These are phyloP conservation scores for Neelides sp. DNA, from an alignment of 1,140 invertebrate species.

Conservation along the genomic window DNA sequence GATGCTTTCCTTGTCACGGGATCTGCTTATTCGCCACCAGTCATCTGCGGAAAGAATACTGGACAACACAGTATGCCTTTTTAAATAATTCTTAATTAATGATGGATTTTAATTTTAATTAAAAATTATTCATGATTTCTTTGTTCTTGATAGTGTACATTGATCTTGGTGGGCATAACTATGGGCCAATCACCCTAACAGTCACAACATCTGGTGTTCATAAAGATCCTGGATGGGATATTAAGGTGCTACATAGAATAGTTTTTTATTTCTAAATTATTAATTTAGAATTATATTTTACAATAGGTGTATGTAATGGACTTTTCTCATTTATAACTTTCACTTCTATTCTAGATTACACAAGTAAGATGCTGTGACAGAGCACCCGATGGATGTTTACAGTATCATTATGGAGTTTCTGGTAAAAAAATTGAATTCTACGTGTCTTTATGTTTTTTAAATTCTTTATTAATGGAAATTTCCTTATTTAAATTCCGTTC, in stretches of 20 bases:
- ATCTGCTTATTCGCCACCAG: slow-evolving; percentile 34
- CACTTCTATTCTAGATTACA: slow-evolving; percentile 23
- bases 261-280: background rate
- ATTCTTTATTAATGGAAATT: too few species aligned
- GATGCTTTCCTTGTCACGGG: slow-evolving; percentile 36
- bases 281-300: background rate
- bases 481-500: too few species aligned
- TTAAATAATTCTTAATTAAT: background rate
- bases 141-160: slow-evolving; percentile 33
- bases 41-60: slow-evolving; percentile 36
- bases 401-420: slow-evolving; percentile 33
- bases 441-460: too few species aligned
- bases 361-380: slow-evolving; percentile 31
- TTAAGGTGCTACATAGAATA: slow-evolving; percentile 23
- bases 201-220: slow-evolving; percentile 34
- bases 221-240: slow-evolving; percentile 34
- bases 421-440: too few species aligned
- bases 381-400: slow-evolving; percentile 34
- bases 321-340: background rate
- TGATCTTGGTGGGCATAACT: slow-evolving; percentile 33
- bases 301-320: background rate
- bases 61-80: slow-evolving; percentile 36
- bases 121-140: slow-evolving; percentile 2
- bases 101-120: background rate
- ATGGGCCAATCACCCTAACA: slow-evolving; percentile 32